Conservation (phyloP, 2,797 vertebrate genomes). For the Spheniscus humboldti region DNA sequence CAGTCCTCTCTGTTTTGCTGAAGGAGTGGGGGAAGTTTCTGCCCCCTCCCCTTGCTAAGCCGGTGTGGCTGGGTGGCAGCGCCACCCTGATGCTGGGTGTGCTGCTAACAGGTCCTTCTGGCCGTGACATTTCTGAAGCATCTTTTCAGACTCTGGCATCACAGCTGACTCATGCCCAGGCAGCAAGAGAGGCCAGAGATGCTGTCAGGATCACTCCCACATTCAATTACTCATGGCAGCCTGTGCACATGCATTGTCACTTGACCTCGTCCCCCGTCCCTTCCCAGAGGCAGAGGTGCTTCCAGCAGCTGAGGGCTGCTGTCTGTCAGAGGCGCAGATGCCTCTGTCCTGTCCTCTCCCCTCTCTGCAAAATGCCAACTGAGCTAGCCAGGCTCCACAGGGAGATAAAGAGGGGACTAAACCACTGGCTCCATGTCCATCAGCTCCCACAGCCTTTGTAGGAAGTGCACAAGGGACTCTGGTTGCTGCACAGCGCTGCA, state of each 20-base stretch:
- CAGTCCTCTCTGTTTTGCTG: neutral
- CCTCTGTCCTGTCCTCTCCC: neutral
- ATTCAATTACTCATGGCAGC: neutral
- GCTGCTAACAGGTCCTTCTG: neutral
- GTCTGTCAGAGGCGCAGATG: rapidly evolving
- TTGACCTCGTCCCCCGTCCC: neutral
- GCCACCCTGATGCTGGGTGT: neutral
- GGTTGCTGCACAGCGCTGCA: neutral
- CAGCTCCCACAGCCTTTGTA: neutral
- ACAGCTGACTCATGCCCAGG: neutral
- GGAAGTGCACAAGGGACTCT: neutral
- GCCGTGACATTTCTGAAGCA: neutral
- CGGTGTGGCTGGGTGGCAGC: rapidly evolving
- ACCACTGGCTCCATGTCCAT: neutral
- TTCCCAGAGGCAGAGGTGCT: neutral
- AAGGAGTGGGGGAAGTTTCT: neutral
- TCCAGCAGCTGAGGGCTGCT: neutral
- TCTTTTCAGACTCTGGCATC: neutral
- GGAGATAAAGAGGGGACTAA: neutral
- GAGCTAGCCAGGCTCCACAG: neutral
- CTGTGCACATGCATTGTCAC: neutral
- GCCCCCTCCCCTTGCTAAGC: neutral
- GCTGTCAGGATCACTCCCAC: conserved; percentile 36
- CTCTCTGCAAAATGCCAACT: neutral
- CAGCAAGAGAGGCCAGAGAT: neutral